phyloP scores from a whole-genome alignment of 2,888 invertebrate species.

The Lasioglossum vierecki region DNA sequence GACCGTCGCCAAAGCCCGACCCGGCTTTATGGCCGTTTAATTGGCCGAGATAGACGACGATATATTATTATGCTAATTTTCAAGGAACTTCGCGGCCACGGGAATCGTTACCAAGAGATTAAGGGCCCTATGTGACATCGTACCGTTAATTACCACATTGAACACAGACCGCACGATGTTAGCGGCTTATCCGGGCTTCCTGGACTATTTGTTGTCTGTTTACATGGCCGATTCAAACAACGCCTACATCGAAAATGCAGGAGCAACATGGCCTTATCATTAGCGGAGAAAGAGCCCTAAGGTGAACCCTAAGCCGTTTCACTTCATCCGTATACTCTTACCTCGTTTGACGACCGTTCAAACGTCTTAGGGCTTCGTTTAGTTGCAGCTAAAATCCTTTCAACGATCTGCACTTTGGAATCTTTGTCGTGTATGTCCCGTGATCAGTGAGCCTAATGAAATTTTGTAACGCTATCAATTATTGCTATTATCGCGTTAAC shows the following conservation, averaged over 20 bases:
- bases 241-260: slow-evolving; percentile 34
- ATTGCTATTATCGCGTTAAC: not conserved
- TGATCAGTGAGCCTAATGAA: not conserved
- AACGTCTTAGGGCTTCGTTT: not conserved
- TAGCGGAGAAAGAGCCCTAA: not conserved
- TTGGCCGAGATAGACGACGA: slow-evolving; percentile 76
- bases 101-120: slow-evolving; percentile 71
- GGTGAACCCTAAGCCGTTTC: not conserved
- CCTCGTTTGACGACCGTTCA: not conserved
- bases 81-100: slow-evolving; percentile 71
- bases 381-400: not conserved
- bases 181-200: slow-evolving; percentile 67
- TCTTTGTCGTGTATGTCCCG: not conserved
- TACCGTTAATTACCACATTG: slow-evolving; percentile 73
- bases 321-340: not conserved
- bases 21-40: slow-evolving; percentile 80
- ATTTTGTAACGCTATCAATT: not conserved
- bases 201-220: slow-evolving; percentile 62
- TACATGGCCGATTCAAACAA: slow-evolving; percentile 49
- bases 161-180: slow-evolving; percentile 67
- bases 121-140: slow-evolving; percentile 71
- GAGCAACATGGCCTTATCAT: slow-evolving; percentile 23
- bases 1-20: slow-evolving; percentile 70
- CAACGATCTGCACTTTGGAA: not conserved
- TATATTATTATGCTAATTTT: slow-evolving; percentile 78